Conservation (phyloP, 2,888 invertebrate species). For the Suillia variegata region DNA sequence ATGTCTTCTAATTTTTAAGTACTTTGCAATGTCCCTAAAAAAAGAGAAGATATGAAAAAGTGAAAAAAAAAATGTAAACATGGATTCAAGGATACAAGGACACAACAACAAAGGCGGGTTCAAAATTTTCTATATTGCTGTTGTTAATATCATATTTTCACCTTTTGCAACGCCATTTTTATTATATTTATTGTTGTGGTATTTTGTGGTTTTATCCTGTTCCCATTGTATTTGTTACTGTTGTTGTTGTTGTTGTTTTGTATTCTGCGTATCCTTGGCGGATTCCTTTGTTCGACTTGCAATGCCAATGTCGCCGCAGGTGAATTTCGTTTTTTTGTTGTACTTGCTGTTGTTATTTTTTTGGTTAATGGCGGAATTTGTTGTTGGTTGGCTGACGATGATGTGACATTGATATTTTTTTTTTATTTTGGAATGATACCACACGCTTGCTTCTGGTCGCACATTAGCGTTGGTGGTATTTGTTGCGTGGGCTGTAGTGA, state of each 20-base stretch:
- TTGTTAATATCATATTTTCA: constrained; percentile 1
- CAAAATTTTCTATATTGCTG: neutral
- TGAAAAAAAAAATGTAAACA: no score
- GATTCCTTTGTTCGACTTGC: neutral
- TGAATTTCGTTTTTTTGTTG: neutral
- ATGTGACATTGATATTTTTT: constrained; percentile 1
- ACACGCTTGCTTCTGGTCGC: neutral
- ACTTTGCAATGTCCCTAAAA: no score
- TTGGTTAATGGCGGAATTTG: neutral
- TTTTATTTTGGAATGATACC: no score
- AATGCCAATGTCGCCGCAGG: neutral
- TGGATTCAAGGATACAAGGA: neutral
- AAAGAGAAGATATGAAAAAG: no score
- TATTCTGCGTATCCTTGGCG: neutral
- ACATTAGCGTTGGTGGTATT: neutral
- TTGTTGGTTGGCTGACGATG: no score
- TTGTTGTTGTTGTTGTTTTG: neutral
- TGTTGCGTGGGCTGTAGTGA: neutral
- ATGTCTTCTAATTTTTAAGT: no score
- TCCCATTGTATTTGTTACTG: neutral
- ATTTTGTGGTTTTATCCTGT: neutral
- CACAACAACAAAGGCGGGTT: neutral
- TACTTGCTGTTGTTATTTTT: neutral
- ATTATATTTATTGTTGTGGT: constrained; percentile 1
- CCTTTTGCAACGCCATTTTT: constrained; percentile 3